phyloP scores from a whole-genome alignment of 2,888 invertebrate genomes.

The Zonitis immaculata region DNA sequence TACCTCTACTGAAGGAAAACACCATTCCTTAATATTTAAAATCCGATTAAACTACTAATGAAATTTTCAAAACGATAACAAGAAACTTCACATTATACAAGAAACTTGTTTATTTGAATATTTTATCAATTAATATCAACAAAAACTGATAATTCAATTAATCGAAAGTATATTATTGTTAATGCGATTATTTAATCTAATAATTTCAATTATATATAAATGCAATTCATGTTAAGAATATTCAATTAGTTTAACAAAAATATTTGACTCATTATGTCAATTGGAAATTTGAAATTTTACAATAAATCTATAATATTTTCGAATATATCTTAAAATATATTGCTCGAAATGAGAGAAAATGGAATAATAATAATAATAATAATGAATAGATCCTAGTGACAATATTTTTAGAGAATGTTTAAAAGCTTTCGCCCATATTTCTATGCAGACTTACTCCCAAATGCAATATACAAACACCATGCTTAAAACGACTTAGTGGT shows the following conservation, averaged over 20 bases:
- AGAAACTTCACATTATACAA: slow-evolving; percentile 23
- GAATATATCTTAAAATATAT: background rate
- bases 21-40: slow-evolving; percentile 37
- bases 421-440: background rate
- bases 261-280: too few relatives aligned
- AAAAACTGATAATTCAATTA: too few relatives aligned
- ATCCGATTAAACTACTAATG: slow-evolving; percentile 36
- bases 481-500: background rate
- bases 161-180: too few relatives aligned
- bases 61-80: slow-evolving; percentile 29
- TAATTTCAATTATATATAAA: too few relatives aligned
- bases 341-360: background rate
- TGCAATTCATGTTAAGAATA: background rate
- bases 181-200: too few relatives aligned
- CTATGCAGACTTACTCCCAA: background rate
- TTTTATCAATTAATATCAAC: slow-evolving; percentile 11
- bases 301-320: background rate
- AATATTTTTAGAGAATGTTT: background rate
- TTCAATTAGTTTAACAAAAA: background rate
- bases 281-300: background rate
- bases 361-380: background rate
- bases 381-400: background rate
- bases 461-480: background rate
- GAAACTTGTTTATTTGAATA: slow-evolving; percentile 15
- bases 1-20: slow-evolving; percentile 21